Evolutionary conservation across 2,888 invertebrate species (phyloP).

Genomic region (Parelbella ahira): DNA sequence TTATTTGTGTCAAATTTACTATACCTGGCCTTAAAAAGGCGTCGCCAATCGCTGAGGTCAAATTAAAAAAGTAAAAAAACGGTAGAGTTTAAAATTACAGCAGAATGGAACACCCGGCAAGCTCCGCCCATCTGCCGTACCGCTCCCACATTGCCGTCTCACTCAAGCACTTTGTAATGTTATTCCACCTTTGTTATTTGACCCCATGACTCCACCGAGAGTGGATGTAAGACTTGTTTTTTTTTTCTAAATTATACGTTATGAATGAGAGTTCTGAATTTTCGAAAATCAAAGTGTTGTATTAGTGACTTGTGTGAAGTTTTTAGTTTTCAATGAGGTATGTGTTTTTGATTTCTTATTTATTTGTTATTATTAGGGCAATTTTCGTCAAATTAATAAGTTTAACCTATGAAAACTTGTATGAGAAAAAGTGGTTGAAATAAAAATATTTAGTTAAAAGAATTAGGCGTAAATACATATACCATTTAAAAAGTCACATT

Average conservation of each 20-base stretch:
- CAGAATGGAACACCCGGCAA: constrained; percentile 28
- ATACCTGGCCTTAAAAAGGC: constrained; percentile 34
- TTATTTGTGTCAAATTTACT: too few relatives aligned
- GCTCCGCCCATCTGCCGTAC: constrained; percentile 48
- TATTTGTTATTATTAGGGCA: too few relatives aligned
- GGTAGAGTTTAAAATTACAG: constrained; percentile 19
- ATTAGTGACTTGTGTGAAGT: neutral
- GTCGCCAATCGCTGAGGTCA: constrained; percentile 22
- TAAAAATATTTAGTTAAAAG: too few relatives aligned
- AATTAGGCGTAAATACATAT: too few relatives aligned
- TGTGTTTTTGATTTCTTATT: neutral
- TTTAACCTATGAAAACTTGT: too few relatives aligned
- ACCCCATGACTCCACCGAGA: constrained; percentile 48
- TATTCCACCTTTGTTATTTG: constrained; percentile 65
- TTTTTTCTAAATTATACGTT: constrained; percentile 10
- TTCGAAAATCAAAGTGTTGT: too few relatives aligned
- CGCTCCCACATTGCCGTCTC: constrained; percentile 42
- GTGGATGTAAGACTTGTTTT: constrained; percentile 59
- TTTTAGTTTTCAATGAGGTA: neutral
- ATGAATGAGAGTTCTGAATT: constrained; percentile 23
- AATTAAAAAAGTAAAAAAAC: constrained; percentile 33
- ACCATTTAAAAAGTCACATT: too few relatives aligned
- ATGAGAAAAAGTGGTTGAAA: too few relatives aligned
- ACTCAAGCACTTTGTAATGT: constrained; percentile 56
- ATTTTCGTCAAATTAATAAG: too few relatives aligned